Evolutionary conservation across 2,888 invertebrate genomes (phyloP), one percentile per base, ranked within the genome.

Genomic region (Leptura quadrifasciata): DNA sequence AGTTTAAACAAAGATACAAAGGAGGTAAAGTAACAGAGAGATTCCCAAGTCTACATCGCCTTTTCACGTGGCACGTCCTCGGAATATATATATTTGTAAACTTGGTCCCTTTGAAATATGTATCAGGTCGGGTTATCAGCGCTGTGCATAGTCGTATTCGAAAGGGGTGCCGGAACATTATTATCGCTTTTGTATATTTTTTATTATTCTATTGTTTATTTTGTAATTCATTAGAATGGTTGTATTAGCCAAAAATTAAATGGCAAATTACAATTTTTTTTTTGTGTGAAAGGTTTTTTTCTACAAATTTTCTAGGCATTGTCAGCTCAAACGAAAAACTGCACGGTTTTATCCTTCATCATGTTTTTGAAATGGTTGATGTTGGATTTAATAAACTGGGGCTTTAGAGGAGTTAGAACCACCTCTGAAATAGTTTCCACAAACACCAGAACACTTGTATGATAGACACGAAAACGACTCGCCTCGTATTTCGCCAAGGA

Each of bases 51-150:
- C 52, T 18, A 17, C 39, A 39, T 64, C 72, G 57, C 65, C 47
- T 35, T 72, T 71, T 72, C 27, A 31, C 73, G 8, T 52, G 54
- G 60, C 60, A 61, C 54, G 57, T 24, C 52, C 67, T 10, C 64
- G 35, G 73, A 74, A 74, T 74, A 74, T 68, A 74, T 74, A 68
- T 74, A 57, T 74, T 74, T 54, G 73, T 68, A 74, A 60, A 68
- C 54, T 21, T 17, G 17, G 18, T 31, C 24, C 55, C 63, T 18
- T 55, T 73, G 67, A 73, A 73, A 73, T 73, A 60, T 73, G 73
- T 64, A 73, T 67, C 60, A 35, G 60, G 12, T n/a, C 3, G 55
- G 20, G 55, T 18, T 55, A 20, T 55, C 64, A 52, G 47, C 20
- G 47, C 39, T 65, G 47, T 21, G 21, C 52, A 20, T 31, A 31